Evolutionary conservation across 2,113 vertebrate species (phyloP).

Genomic region (Triplophysa siluroides): DNA sequence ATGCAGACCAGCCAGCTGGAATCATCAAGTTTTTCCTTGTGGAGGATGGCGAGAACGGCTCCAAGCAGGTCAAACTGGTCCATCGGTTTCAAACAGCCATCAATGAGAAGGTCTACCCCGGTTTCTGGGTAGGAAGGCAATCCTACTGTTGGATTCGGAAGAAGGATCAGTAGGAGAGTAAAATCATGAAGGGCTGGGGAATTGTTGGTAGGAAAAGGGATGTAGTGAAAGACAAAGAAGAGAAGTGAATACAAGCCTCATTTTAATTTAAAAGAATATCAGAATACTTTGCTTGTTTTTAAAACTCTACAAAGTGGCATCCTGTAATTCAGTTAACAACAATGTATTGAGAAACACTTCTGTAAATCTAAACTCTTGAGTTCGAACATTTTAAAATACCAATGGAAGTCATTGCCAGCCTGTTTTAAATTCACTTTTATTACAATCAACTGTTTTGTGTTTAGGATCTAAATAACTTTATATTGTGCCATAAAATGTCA

Average conservation of each 20-base stretch:
- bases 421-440: background rate
- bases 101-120: conserved; percentile 68
- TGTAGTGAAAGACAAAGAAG: background rate
- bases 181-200: too few relatives aligned
- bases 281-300: background rate
- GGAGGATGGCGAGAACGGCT: conserved; percentile 58
- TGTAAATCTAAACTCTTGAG: background rate
- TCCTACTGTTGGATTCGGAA: conserved; percentile 68
- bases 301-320: too few relatives aligned
- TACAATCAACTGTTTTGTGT: conserved; percentile 7
- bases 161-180: conserved; percentile 56
- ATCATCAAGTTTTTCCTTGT: conserved; percentile 70
- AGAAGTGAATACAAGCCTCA: background rate
- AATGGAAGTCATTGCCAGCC: background rate
- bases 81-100: conserved; percentile 64
- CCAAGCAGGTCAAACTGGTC: conserved; percentile 65
- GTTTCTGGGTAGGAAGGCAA: conserved; percentile 73
- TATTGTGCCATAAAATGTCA: conserved; percentile 54
- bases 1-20: conserved; percentile 75
- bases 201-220: background rate
- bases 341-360: background rate
- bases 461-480: conserved; percentile 57
- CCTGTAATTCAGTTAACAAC: background rate
- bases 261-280: background rate
- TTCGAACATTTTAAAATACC: background rate